These are phyloP conservation scores for Nephila pilipes DNA, from an alignment of 1,140 invertebrate species.

Conservation along the genomic window DNA sequence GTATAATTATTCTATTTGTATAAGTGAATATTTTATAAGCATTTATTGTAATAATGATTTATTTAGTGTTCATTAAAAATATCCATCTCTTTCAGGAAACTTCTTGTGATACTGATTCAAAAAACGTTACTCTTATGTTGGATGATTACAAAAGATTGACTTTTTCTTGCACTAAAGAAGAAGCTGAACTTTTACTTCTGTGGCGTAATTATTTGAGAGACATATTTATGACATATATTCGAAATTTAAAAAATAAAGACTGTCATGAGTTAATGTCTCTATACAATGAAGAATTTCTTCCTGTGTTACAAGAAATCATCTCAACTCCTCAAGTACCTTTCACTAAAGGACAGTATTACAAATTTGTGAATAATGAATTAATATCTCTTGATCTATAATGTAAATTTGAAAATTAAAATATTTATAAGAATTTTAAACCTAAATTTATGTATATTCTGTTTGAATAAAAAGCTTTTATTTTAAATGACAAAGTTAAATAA, in stretches of 20 bases:
- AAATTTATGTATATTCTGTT: no score
- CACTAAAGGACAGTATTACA: constrained; percentile 58
- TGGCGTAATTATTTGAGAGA: constrained; percentile 81
- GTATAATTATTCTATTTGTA: no score
- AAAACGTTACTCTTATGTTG: constrained; percentile 80
- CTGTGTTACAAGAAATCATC: constrained; percentile 48
- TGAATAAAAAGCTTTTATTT: no score
- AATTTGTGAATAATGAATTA: constrained; percentile 48
- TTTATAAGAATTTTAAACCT: no score
- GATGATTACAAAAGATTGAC: constrained; percentile 78
- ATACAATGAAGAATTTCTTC: neutral
- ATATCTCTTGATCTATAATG: constrained; percentile 38
- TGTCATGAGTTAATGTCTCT: neutral
- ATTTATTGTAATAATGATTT: no score
- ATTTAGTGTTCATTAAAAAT: no score
- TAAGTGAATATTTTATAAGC: no score
- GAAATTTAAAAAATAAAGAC: neutral
- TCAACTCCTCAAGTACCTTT: constrained; percentile 69
- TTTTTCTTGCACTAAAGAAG: constrained; percentile 79
- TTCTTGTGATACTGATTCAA: constrained; percentile 71
- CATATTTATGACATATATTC: constrained; percentile 11
- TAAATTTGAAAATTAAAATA: neutral
- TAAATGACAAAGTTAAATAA: no score
- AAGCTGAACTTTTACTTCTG: constrained; percentile 81
- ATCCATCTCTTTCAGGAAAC: neutral